These are phyloP conservation scores for Cossypha heuglini DNA, from an alignment of 2,797 vertebrate species.

Conservation along the genomic window DNA sequence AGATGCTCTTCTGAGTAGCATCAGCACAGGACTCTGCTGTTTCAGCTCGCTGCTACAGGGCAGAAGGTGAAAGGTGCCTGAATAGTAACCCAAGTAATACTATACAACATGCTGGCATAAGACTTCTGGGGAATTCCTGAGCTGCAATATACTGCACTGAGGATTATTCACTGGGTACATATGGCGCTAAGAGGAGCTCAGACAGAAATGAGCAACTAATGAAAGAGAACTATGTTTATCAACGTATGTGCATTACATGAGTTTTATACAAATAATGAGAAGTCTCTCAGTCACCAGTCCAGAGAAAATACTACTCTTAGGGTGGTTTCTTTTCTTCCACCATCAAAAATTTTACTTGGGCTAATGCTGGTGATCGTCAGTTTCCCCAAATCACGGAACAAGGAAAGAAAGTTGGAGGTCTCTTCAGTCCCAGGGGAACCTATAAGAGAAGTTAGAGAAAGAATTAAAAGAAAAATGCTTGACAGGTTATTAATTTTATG, in stretches of 20 bases:
- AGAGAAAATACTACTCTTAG: background rate
- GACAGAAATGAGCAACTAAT: background rate
- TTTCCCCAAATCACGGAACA: background rate
- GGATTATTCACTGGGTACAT: background rate
- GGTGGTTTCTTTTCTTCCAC: background rate
- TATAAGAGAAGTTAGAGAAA: constrained; percentile 3
- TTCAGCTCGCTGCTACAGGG: background rate
- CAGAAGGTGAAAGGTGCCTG: background rate
- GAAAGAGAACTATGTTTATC: background rate
- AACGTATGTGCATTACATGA: background rate
- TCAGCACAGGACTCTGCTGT: background rate
- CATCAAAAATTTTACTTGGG: background rate
- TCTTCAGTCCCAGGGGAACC: constrained; percentile 10
- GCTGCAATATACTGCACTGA: background rate
- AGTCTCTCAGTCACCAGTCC: background rate
- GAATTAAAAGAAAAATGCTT: background rate
- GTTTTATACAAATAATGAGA: background rate
- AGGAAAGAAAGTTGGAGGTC: background rate
- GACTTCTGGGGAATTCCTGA: background rate
- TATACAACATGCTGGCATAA: background rate
- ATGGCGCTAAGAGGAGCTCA: background rate
- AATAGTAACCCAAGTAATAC: background rate
- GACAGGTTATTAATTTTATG: background rate
- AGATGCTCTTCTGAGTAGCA: background rate
- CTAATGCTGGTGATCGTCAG: background rate